A percentile compares a stretch with the other conserved stretches of the same genome.
Conservation (phyloP, 1,140 invertebrate species). For the Globodera rostochiensis region DNA sequence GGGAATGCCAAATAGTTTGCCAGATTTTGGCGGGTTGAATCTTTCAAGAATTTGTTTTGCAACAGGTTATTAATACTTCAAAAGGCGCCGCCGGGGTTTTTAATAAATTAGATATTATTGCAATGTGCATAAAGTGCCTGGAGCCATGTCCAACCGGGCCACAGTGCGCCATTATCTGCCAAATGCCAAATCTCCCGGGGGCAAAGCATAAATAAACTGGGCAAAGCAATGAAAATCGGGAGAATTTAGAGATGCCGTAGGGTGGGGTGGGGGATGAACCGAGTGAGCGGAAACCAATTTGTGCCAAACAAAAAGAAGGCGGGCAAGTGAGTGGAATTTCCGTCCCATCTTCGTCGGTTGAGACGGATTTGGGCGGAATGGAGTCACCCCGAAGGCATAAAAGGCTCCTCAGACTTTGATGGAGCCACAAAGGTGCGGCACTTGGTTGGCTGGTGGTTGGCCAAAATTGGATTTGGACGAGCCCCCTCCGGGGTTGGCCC, state of each 20-base stretch:
- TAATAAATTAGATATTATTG: background rate
- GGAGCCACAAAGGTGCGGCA: background rate
- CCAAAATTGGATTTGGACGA: conserved; percentile 10
- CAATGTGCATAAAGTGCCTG: background rate
- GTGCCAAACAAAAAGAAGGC: conserved; percentile 13
- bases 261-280: background rate
- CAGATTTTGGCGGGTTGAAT: background rate
- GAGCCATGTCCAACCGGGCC: background rate
- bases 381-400: background rate
- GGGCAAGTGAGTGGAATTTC: conserved; percentile 13
- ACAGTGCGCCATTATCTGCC: background rate
- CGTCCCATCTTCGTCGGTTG: background rate
- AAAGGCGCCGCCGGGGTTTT: background rate
- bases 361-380: background rate
- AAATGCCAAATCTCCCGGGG: background rate
- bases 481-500: background rate
- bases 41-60: background rate
- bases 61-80: background rate
- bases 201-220: background rate
- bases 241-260: background rate
- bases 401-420: background rate
- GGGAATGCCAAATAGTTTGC: background rate
- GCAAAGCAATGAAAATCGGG: conserved; percentile 2
- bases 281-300: conserved; percentile 14
- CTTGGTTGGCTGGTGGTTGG: background rate